phyloP scores from a whole-genome alignment of 2,113 vertebrate genomes.

The Chiloscyllium plagiosum region DNA sequence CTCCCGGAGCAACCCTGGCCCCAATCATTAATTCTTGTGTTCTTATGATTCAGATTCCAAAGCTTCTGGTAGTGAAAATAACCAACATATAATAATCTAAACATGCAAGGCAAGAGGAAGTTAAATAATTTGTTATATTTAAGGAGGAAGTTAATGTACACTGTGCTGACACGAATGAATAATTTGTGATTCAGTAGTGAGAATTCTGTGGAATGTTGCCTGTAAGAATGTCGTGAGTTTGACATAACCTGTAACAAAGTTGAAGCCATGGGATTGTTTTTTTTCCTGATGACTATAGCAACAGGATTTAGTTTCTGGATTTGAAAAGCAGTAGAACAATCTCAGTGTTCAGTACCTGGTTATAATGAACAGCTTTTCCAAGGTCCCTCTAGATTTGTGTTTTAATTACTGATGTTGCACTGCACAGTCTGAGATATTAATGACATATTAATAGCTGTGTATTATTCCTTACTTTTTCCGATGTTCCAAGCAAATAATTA shows the following conservation, averaged over 20 bases:
- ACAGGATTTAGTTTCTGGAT: not conserved
- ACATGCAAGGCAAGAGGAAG: not conserved
- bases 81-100: conserved; percentile 1
- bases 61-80: not conserved
- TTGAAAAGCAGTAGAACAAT: not conserved
- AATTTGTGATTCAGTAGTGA: conserved; percentile 12
- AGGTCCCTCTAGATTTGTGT: not conserved
- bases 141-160: conserved; percentile 19
- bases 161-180: not conserved
- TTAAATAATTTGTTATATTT: conserved; percentile 6
- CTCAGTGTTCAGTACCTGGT: not conserved
- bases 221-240: not conserved
- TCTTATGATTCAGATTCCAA: not conserved
- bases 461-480: no score
- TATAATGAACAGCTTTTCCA: not conserved
- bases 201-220: conserved; percentile 16
- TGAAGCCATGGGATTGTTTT: not conserved
- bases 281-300: not conserved
- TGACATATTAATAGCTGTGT: not conserved
- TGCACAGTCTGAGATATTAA: not conserved
- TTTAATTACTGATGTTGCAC: not conserved
- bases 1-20: no score
- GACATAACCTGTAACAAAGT: not conserved
- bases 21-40: not conserved
- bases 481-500: not conserved